These are phyloP conservation scores for Calcarius ornatus DNA, from an alignment of 2,113 vertebrate genomes.

Conservation along the genomic window DNA sequence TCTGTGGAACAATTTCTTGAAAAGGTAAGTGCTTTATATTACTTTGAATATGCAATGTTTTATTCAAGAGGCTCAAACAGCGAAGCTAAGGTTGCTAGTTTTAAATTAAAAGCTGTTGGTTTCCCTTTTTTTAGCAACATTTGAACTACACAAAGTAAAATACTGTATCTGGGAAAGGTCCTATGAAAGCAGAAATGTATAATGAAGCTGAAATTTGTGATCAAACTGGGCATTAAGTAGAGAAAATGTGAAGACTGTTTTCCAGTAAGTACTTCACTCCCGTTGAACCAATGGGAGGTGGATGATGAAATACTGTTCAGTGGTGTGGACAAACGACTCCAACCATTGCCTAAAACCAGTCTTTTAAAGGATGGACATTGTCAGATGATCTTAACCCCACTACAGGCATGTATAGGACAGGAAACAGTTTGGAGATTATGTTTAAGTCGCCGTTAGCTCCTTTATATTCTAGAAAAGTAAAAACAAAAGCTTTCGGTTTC, in stretches of 20 bases:
- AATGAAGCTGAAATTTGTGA: background rate
- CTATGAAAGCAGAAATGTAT: background rate
- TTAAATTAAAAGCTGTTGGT: background rate
- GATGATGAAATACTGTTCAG: background rate
- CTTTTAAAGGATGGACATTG: background rate
- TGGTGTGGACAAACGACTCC: background rate
- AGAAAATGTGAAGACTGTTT: background rate
- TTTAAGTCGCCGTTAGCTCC: background rate
- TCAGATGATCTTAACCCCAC: background rate
- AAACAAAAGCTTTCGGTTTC: background rate
- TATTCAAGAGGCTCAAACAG: background rate
- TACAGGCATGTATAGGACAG: background rate
- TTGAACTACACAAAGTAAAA: background rate
- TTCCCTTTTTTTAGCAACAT: background rate
- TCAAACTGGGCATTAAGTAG: background rate
- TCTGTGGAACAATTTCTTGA: background rate
- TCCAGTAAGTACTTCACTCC: background rate
- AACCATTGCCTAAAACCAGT: background rate
- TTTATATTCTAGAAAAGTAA: background rate
- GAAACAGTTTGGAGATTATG: background rate
- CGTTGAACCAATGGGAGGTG: background rate
- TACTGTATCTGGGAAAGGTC: background rate
- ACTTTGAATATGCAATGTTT: background rate
- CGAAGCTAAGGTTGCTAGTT: background rate
- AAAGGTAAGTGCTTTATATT: constrained; percentile 56